These are phyloP conservation scores for Leptinotarsa rubiginosa DNA, from an alignment of 2,888 invertebrate genomes.

Conservation along the genomic window DNA sequence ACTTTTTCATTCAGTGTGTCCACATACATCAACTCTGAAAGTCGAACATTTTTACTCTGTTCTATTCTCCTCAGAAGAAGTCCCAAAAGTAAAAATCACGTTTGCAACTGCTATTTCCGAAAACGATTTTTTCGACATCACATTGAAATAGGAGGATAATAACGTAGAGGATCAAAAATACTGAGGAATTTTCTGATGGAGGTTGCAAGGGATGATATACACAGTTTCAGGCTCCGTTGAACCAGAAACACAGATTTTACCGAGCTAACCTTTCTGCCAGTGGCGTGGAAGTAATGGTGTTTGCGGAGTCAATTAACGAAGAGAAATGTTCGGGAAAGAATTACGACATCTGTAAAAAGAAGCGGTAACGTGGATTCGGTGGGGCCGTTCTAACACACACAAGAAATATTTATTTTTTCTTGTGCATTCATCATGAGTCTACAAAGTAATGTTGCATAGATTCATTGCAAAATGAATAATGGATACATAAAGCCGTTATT, in stretches of 20 bases:
- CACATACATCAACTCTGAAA: background rate
- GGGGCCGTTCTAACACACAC: no score
- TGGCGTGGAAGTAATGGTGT: conserved; percentile 6
- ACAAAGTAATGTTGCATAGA: no score
- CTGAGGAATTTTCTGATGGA: background rate
- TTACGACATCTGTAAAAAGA: background rate
- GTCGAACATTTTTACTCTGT: background rate
- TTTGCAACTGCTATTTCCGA: background rate
- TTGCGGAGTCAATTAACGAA: background rate
- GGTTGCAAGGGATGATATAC: conserved; percentile 1
- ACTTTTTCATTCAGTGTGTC: background rate
- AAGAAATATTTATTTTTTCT: no score
- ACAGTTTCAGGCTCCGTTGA: conserved; percentile 11
- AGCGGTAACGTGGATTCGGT: background rate
- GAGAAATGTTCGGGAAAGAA: background rate
- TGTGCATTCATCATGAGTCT: no score
- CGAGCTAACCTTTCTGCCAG: background rate
- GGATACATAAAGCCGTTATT: no score
- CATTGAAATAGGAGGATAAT: background rate
- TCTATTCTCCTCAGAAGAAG: background rate
- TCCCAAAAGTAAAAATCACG: background rate
- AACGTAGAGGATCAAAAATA: background rate
- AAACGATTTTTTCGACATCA: background rate
- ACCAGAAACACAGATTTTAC: conserved; percentile 3
- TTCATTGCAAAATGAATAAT: no score